phyloP scores from a whole-genome alignment of 2,113 vertebrate species.

The Python bivittatus region DNA sequence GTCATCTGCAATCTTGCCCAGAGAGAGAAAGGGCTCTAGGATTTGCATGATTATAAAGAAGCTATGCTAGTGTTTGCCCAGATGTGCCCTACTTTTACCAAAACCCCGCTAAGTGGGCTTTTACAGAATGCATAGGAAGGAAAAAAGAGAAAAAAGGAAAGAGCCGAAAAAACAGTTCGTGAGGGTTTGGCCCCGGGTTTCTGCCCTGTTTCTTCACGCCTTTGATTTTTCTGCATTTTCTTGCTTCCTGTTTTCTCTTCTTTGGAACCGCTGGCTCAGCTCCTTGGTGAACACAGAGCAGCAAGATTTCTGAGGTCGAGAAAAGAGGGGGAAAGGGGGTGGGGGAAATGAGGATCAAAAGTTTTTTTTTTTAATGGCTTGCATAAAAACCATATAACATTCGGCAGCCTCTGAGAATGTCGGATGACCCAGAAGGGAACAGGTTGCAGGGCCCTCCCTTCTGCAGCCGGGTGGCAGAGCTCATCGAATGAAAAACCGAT shows the following conservation, averaged over 20 bases:
- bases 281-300: conserved; percentile 83
- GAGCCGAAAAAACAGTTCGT: background rate
- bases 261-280: conserved; percentile 76
- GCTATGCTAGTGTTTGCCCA: conserved; percentile 43
- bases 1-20: background rate
- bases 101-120: background rate
- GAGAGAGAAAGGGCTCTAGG: background rate
- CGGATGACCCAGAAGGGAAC: too few relatives aligned
- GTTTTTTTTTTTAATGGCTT: too few relatives aligned
- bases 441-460: too few relatives aligned
- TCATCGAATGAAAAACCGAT: background rate
- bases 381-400: background rate
- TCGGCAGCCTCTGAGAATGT: background rate
- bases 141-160: background rate
- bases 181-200: background rate
- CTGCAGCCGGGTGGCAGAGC: too few relatives aligned
- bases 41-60: conserved; percentile 22
- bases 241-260: conserved; percentile 49
- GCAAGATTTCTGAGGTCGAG: conserved; percentile 80
- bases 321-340: conserved; percentile 15
- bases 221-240: conserved; percentile 78
- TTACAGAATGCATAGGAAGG: background rate
- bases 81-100: conserved; percentile 8
- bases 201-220: conserved; percentile 53
- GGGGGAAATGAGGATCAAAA: background rate